Conservation (phyloP, 2,797 vertebrate species). For the Bradypodion ventrale region DNA sequence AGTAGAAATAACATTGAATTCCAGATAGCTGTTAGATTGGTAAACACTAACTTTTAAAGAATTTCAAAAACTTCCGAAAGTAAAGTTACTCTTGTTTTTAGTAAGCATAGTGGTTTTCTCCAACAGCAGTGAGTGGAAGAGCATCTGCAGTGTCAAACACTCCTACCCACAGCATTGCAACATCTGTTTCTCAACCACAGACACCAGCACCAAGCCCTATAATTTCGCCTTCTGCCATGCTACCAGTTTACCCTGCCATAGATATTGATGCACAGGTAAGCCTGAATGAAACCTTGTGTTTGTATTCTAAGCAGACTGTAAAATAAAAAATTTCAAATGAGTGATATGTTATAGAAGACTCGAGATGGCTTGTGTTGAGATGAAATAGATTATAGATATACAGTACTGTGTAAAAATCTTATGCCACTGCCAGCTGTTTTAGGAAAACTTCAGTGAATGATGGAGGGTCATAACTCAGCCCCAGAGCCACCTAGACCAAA, state of each 20-base stretch:
- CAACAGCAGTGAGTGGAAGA: slow-evolving; percentile 86
- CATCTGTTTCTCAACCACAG: slow-evolving; percentile 82
- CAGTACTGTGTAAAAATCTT: no score
- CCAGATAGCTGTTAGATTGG: not conserved
- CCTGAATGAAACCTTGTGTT: not conserved
- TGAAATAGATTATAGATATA: no score
- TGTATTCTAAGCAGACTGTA: not conserved
- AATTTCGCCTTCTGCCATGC: slow-evolving; percentile 84
- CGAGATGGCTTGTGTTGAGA: not conserved
- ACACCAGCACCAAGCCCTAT: slow-evolving; percentile 82
- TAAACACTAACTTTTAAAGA: not conserved
- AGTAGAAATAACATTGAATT: not conserved
- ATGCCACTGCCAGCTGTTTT: no score
- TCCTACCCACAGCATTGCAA: slow-evolving; percentile 82
- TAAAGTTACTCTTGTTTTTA: slow-evolving; percentile 47
- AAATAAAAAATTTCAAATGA: not conserved
- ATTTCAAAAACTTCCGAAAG: not conserved
- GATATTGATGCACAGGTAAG: slow-evolving; percentile 85
- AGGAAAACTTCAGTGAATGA: no score
- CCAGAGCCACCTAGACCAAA: no score
- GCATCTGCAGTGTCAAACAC: slow-evolving; percentile 84
- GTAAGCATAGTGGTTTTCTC: slow-evolving; percentile 79
- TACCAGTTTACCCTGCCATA: slow-evolving; percentile 84
- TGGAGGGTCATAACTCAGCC: no score
- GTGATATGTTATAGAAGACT: no score